Percentiles rank a stretch among this genome's conserved stretches.
phyloP scores from a whole-genome alignment of 1,140 invertebrate genomes.

The Drosophila asahinai region DNA sequence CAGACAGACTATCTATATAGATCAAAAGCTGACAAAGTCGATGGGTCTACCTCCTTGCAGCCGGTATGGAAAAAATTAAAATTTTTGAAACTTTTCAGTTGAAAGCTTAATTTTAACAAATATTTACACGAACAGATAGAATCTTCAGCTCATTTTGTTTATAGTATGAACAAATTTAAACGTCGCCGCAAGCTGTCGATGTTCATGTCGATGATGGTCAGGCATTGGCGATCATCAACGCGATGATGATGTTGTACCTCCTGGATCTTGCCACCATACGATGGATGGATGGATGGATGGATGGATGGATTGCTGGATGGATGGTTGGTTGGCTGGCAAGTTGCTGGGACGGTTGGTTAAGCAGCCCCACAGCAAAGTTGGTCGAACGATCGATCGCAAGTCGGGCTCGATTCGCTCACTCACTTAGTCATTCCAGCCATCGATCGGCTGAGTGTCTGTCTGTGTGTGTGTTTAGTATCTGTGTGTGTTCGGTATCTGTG shows the following conservation, averaged over 20 bases:
- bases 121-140: constrained; percentile 79
- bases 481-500: constrained; percentile 36
- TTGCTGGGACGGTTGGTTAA: constrained; percentile 29
- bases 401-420: constrained; percentile 54
- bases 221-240: constrained; percentile 60
- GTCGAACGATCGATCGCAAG: constrained; percentile 41
- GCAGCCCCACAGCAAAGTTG: constrained; percentile 62
- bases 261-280: constrained; percentile 4
- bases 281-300: not conserved
- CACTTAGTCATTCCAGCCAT: constrained; percentile 34
- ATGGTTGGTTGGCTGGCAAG: constrained; percentile 1
- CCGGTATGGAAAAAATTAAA: constrained; percentile 9
- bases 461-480: constrained; percentile 30
- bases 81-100: constrained; percentile 71
- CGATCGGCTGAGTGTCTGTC: constrained; percentile 14
- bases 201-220: constrained; percentile 70
- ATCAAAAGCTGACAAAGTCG: constrained; percentile 17
- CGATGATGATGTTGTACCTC: constrained; percentile 32
- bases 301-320: not conserved
- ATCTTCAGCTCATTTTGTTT: constrained; percentile 75
- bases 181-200: constrained; percentile 70
- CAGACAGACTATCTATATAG: constrained; percentile 9
- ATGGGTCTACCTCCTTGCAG: not conserved
- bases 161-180: constrained; percentile 78
- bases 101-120: constrained; percentile 81